Percentiles rank a stretch among this genome's conserved stretches.
These are phyloP conservation scores for Volucella inflata DNA, from an alignment of 2,888 invertebrate species.

Conservation along the genomic window DNA sequence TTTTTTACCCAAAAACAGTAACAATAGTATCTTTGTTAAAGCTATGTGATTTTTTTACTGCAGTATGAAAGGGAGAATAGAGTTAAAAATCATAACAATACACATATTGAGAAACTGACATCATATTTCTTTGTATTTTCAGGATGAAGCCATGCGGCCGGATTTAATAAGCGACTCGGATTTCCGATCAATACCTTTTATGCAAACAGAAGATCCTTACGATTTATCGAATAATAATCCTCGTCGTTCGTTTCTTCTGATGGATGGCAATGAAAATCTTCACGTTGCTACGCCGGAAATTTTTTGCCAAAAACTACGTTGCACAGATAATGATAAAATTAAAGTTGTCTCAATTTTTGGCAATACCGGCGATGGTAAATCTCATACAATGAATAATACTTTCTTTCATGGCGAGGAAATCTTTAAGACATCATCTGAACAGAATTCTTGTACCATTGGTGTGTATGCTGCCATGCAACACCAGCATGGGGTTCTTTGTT, in stretches of 20 bases:
- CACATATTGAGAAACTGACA: too few species aligned
- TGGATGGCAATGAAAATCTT: slow-evolving; percentile 87
- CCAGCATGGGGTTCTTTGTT: slow-evolving; percentile 87
- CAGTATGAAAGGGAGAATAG: too few species aligned
- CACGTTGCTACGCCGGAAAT: slow-evolving; percentile 85
- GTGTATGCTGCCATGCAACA: slow-evolving; percentile 91
- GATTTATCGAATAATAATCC: slow-evolving; percentile 77
- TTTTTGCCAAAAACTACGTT: slow-evolving; percentile 84
- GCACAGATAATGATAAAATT: slow-evolving; percentile 85
- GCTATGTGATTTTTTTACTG: too few species aligned
- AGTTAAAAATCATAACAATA: too few species aligned
- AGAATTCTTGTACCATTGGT: slow-evolving; percentile 90
- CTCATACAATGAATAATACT: slow-evolving; percentile 90
- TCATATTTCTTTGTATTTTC: slow-evolving; percentile 13
- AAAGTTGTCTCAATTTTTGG: slow-evolving; percentile 94
- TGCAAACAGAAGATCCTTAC: slow-evolving; percentile 78
- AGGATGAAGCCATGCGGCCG: slow-evolving; percentile 80
- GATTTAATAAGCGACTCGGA: slow-evolving; percentile 80
- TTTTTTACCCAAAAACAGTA: too few species aligned
- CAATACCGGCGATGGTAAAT: slow-evolving; percentile 93
- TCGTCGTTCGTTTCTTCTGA: slow-evolving; percentile 84
- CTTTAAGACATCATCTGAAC: slow-evolving; percentile 82
- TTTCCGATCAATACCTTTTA: slow-evolving; percentile 81
- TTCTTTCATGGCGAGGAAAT: slow-evolving; percentile 87
- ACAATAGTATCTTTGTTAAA: too few species aligned